These are phyloP conservation scores for Ficedula albicollis DNA, from an alignment of 2,797 vertebrate genomes.

Conservation along the genomic window DNA sequence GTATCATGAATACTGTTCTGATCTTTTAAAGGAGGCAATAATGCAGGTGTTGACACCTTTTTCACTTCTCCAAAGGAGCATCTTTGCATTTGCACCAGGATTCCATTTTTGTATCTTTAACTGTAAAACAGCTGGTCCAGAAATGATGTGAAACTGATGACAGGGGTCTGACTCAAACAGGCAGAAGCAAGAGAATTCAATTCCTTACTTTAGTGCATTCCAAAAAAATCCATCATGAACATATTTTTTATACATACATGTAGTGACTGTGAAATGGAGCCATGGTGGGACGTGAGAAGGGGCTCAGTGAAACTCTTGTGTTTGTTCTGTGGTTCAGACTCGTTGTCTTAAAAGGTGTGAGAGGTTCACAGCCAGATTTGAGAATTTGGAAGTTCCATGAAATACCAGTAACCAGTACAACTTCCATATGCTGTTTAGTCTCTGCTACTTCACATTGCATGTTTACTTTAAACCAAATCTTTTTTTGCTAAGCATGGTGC, in stretches of 20 bases:
- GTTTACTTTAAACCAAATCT: conserved; percentile 63
- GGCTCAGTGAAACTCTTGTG: neutral
- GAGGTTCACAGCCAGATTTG: neutral
- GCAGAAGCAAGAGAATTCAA: neutral
- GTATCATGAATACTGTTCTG: neutral
- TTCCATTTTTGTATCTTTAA: conserved; percentile 19
- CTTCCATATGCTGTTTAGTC: conserved; percentile 25
- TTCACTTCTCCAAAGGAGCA: conserved; percentile 52
- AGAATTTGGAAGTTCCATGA: neutral
- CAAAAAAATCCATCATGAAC: neutral
- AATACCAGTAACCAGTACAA: conserved; percentile 10
- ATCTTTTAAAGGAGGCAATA: conserved; percentile 59
- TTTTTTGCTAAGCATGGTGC: conserved; percentile 79
- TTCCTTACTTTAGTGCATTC: neutral
- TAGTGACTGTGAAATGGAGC: neutral
- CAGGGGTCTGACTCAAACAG: neutral
- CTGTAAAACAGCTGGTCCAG: neutral
- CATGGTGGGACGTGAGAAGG: fast-evolving
- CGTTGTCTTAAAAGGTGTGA: neutral
- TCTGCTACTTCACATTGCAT: conserved; percentile 62
- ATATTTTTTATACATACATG: neutral
- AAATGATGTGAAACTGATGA: neutral
- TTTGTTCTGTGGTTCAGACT: neutral
- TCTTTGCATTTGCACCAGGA: neutral
- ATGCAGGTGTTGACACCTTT: conserved; percentile 58